Conservation (phyloP, 2,113 vertebrate species). For the Melanerpes aurifrons region DNA sequence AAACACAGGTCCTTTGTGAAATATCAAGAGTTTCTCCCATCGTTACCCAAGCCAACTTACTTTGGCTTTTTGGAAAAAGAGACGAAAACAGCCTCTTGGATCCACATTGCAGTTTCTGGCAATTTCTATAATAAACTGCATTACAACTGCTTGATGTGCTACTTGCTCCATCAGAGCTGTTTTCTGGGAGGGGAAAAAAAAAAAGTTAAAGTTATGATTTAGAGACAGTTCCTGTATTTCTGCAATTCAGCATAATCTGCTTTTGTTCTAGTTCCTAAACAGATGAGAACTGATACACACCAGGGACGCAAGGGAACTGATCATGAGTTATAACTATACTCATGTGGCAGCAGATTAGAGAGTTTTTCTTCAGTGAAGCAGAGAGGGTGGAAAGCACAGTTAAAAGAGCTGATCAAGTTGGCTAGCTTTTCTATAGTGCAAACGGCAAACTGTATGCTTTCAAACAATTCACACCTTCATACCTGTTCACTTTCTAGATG, state of each 20-base stretch:
- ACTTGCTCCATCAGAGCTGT: slow-evolving; percentile 96
- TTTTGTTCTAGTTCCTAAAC: not conserved
- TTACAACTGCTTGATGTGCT: slow-evolving; percentile 95
- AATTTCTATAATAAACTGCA: slow-evolving; percentile 99
- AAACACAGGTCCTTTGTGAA: not conserved
- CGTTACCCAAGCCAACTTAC: slow-evolving; percentile 74
- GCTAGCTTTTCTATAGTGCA: not conserved
- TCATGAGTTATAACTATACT: not conserved
- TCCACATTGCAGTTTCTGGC: slow-evolving; percentile 90
- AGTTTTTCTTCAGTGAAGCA: not conserved
- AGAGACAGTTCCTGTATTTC: not conserved
- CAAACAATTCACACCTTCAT: slow-evolving; percentile 28
- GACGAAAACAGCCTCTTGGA: slow-evolving; percentile 93
- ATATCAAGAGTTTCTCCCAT: not conserved
- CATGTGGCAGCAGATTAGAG: not conserved
- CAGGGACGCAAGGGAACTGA: not conserved
- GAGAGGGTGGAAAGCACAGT: not conserved
- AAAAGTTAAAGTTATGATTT: not conserved
- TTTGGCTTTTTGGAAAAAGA: slow-evolving; percentile 98
- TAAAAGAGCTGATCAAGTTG: not conserved
- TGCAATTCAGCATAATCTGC: not conserved
- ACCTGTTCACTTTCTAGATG: slow-evolving; percentile 94
- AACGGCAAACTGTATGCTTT: not conserved
- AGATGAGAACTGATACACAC: not conserved
- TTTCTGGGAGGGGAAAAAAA: slow-evolving; percentile 77